phyloP scores from a whole-genome alignment of 2,888 invertebrate species.

The Eumacrocentrus americanus region DNA sequence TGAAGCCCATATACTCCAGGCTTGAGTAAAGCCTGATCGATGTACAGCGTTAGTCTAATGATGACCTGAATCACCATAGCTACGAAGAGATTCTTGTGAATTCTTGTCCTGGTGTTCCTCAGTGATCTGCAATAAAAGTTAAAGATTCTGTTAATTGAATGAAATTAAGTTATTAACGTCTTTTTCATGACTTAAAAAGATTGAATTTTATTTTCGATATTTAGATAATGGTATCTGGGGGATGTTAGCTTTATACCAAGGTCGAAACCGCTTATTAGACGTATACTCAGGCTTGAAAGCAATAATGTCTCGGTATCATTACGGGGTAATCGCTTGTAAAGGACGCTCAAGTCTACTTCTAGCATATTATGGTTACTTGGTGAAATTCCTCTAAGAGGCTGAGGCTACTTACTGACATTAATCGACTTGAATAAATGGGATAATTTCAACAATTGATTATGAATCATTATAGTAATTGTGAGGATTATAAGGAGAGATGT shows the following conservation, averaged over 20 bases:
- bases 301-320: neutral
- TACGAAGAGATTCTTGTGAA: conserved; percentile 83
- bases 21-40: conserved; percentile 72
- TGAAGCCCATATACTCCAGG: conserved; percentile 53
- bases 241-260: too few species aligned
- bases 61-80: conserved; percentile 81
- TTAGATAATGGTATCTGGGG: too few species aligned
- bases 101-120: conserved; percentile 81
- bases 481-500: neutral
- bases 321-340: neutral
- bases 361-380: neutral
- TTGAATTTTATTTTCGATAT: too few species aligned
- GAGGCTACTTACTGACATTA: too few species aligned
- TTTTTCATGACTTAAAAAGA: too few species aligned
- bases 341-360: neutral
- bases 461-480: too few species aligned
- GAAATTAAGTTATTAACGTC: too few species aligned
- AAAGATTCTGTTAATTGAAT: too few species aligned
- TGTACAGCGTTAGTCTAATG: conserved; percentile 74
- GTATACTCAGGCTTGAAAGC: neutral
- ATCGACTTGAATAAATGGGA: too few species aligned
- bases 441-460: too few species aligned
- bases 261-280: neutral
- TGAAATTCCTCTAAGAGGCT: too few species aligned
- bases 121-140: conserved; percentile 66